A percentile compares a stretch with the other conserved stretches of the same genome.
These are phyloP conservation scores for Habrosyne pyritoides DNA, from an alignment of 2,888 invertebrate genomes.

Conservation along the genomic window DNA sequence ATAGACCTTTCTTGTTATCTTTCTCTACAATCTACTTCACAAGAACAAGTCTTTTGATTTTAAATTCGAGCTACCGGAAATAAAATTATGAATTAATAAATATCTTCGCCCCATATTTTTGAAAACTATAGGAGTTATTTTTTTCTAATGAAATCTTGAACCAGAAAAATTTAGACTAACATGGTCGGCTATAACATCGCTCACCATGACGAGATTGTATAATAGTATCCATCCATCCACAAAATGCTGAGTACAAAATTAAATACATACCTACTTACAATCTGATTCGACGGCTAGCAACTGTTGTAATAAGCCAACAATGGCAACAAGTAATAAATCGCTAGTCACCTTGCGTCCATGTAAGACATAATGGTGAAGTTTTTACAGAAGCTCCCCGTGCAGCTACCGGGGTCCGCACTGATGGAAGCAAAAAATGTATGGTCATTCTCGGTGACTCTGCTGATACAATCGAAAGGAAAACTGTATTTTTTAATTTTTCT, in stretches of 20 bases:
- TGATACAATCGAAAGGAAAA: background rate
- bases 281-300: slow-evolving; percentile 26
- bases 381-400: slow-evolving; percentile 49
- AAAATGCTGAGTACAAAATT: background rate
- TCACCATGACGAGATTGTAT: too few species aligned
- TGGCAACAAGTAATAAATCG: slow-evolving; percentile 47
- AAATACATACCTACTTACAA: background rate
- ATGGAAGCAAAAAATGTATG: slow-evolving; percentile 60
- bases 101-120: too few species aligned
- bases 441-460: slow-evolving; percentile 43
- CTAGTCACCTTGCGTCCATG: slow-evolving; percentile 49
- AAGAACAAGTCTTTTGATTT: too few species aligned
- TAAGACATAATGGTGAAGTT: slow-evolving; percentile 49
- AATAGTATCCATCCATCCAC: too few species aligned
- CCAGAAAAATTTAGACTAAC: too few species aligned
- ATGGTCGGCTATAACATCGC: too few species aligned
- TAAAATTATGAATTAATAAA: too few species aligned
- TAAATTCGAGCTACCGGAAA: too few species aligned
- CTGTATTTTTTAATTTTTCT: background rate
- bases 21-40: too few species aligned
- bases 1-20: too few species aligned
- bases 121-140: too few species aligned
- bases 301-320: slow-evolving; percentile 38
- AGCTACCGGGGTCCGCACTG: slow-evolving; percentile 63
- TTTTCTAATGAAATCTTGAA: too few species aligned